Evolutionary conservation across 1,140 invertebrate genomes (phyloP).

Genomic region (fruit fly (Drosophila melanogaster)): DNA sequence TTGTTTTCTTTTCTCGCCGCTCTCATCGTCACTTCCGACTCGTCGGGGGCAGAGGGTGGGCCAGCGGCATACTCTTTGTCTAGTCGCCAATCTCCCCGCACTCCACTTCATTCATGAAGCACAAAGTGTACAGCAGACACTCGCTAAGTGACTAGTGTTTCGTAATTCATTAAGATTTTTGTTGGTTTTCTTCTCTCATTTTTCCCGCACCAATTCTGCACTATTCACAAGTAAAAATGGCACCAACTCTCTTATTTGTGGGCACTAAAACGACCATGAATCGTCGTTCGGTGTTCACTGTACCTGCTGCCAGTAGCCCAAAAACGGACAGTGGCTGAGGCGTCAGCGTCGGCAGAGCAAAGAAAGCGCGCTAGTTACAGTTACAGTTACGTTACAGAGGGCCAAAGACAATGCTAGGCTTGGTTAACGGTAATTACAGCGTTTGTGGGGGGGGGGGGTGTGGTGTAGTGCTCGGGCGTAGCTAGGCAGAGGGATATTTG

Average conservation of each 20-base stretch:
- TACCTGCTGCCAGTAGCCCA: slow-evolving; percentile 24
- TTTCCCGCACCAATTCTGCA: too few species aligned
- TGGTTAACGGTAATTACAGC: slow-evolving; percentile 47
- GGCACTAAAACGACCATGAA: too few species aligned
- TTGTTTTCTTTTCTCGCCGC: slow-evolving; percentile 48
- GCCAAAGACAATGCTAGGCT: slow-evolving; percentile 49
- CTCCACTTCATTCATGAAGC: slow-evolving; percentile 34
- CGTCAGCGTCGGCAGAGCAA: slow-evolving; percentile 11
- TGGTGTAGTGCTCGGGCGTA: not conserved
- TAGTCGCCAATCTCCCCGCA: slow-evolving; percentile 34
- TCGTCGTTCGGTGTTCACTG: slow-evolving; percentile 6
- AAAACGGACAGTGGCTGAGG: slow-evolving; percentile 34
- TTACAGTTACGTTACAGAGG: slow-evolving; percentile 61
- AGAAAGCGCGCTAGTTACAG: slow-evolving; percentile 76
- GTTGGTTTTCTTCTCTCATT: not conserved
- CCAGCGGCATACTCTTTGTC: slow-evolving; percentile 41
- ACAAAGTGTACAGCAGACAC: slow-evolving; percentile 1
- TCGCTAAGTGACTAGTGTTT: not conserved
- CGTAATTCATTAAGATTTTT: not conserved
- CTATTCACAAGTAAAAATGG: too few species aligned
- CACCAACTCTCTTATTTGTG: too few species aligned
- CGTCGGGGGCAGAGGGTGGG: slow-evolving; percentile 14
- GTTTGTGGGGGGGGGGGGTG: not conserved
- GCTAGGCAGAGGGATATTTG: not conserved
- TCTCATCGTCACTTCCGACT: slow-evolving; percentile 42